Evolutionary conservation across 2,797 vertebrate species (phyloP).

Genomic region (Anguilla pacifica): DNA sequence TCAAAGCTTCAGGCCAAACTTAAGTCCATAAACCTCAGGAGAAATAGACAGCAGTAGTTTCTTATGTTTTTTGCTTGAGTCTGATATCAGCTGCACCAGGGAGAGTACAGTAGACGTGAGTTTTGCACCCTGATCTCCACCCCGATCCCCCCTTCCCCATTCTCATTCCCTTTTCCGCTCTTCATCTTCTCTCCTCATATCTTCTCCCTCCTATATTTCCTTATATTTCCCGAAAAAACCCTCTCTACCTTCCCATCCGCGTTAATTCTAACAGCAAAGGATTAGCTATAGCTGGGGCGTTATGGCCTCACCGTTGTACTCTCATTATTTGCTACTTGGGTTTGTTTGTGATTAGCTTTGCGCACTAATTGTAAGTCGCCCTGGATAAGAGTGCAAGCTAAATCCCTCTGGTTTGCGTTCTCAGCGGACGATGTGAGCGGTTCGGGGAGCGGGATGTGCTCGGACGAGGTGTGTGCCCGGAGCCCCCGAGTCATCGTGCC

Average conservation of each 20-base stretch:
- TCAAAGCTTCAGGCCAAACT: neutral
- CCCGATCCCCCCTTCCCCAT: no score
- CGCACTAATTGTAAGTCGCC: neutral
- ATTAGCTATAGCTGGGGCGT: no score
- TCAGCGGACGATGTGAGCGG: slow-evolving; percentile 57
- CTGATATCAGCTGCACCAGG: neutral
- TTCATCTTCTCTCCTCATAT: no score
- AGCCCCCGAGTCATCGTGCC: slow-evolving; percentile 42
- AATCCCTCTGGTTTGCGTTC: neutral
- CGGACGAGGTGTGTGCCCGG: slow-evolving; percentile 43
- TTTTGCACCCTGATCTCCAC: no score
- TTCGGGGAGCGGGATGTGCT: slow-evolving; percentile 53
- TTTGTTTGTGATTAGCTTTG: neutral
- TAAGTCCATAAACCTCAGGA: neutral
- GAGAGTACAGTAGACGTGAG: neutral
- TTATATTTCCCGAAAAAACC: no score
- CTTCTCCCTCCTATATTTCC: no score
- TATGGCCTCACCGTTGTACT: neutral
- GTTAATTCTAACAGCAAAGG: no score
- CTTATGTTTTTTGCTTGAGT: neutral
- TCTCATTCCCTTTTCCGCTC: no score
- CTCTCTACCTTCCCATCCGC: neutral
- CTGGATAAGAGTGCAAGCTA: neutral
- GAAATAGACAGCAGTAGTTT: neutral
- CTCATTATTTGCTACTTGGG: neutral